Evolutionary conservation across 2,888 invertebrate genomes (phyloP).

Genomic region (Agrenia bidenticulata): DNA sequence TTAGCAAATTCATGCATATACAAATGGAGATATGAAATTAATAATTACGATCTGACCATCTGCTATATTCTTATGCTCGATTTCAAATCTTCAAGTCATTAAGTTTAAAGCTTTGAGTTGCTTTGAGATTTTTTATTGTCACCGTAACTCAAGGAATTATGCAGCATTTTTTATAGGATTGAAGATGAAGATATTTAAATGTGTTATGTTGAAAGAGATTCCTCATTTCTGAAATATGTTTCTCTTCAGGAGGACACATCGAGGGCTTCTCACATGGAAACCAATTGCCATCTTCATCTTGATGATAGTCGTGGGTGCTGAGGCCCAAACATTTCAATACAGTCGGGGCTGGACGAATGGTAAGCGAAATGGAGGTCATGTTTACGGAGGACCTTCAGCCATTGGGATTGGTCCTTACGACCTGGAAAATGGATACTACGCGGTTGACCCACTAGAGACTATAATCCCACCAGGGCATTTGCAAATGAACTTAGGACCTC

Average conservation of each 20-base stretch:
- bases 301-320: slow-evolving; percentile 58
- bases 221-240: background rate
- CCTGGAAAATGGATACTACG: slow-evolving; percentile 25
- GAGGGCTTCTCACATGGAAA: slow-evolving; percentile 26
- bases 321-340: slow-evolving; percentile 74
- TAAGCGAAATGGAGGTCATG: slow-evolving; percentile 39
- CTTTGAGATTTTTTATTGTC: background rate
- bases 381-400: slow-evolving; percentile 3
- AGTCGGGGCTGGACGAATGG: slow-evolving; percentile 77
- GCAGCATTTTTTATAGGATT: background rate
- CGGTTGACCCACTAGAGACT: slow-evolving; percentile 24
- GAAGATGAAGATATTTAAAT: background rate
- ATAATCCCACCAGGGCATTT: slow-evolving; percentile 33
- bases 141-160: background rate
- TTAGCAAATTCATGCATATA: too few species aligned
- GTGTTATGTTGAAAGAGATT: too few species aligned
- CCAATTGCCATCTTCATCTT: slow-evolving; percentile 57
- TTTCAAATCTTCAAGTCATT: background rate
- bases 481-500: slow-evolving; percentile 37
- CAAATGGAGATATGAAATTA: too few species aligned
- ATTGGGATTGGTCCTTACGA: slow-evolving; percentile 21
- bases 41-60: too few species aligned
- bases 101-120: background rate
- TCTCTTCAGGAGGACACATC: background rate
- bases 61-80: too few species aligned